These are phyloP conservation scores for Crenichthys baileyi DNA, from an alignment of 2,797 vertebrate genomes.

Conservation along the genomic window DNA sequence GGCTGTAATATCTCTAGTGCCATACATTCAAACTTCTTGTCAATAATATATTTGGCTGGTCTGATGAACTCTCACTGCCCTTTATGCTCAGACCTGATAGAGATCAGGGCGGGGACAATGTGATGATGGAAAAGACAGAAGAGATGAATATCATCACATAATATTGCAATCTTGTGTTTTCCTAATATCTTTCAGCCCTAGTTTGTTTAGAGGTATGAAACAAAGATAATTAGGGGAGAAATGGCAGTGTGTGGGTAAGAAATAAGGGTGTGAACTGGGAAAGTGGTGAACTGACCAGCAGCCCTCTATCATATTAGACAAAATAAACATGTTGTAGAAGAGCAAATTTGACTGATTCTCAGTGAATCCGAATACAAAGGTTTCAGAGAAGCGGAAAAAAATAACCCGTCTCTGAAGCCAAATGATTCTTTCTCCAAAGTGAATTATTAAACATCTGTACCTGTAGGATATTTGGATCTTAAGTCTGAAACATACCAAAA, in stretches of 20 bases:
- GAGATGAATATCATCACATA: not conserved
- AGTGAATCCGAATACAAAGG: not conserved
- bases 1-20: no score
- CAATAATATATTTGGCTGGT: no score
- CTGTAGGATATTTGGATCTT: not conserved
- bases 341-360: not conserved
- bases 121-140: not conserved
- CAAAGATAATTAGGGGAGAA: not conserved
- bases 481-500: slow-evolving; percentile 3
- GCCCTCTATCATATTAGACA: no score
- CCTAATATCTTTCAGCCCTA: no score
- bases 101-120: not conserved
- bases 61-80: no score
- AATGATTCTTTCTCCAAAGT: not conserved
- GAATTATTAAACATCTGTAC: not conserved
- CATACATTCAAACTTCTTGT: no score
- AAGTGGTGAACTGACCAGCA: not conserved
- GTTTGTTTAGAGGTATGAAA: not conserved
- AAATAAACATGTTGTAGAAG: not conserved
- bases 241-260: not conserved
- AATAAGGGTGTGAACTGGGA: not conserved
- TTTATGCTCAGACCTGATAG: not conserved
- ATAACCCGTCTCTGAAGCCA: not conserved
- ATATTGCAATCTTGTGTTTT: not conserved
- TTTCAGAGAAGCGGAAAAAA: not conserved